A percentile compares a stretch with the other conserved stretches of the same genome.
These are phyloP conservation scores for Argentina silus DNA, from an alignment of 2,797 vertebrate genomes.

Conservation along the genomic window DNA sequence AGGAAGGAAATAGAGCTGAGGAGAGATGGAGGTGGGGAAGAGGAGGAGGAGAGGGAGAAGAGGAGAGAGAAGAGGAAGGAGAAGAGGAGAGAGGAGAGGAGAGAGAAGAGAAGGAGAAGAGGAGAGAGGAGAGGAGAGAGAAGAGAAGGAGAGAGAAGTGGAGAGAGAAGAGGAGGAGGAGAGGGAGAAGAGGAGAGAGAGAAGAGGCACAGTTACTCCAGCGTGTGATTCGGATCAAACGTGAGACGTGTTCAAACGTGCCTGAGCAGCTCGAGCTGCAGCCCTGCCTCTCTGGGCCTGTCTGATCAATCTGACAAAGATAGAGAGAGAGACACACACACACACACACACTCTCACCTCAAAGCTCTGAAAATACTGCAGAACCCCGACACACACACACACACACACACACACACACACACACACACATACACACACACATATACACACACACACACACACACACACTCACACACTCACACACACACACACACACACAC, in stretches of 20 bases:
- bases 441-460: too few species aligned
- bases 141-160: too few species aligned
- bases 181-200: conserved; percentile 8
- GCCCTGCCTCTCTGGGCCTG: conserved; percentile 53
- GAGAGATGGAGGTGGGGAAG: neutral
- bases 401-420: too few species aligned
- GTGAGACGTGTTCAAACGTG: conserved; percentile 43
- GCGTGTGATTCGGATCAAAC: conserved; percentile 24
- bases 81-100: neutral
- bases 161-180: neutral
- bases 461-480: too few species aligned
- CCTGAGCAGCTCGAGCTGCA: conserved; percentile 35
- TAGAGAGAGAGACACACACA: conserved; percentile 23
- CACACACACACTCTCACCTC: neutral
- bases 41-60: neutral
- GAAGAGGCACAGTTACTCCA: conserved; percentile 30
- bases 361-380: neutral
- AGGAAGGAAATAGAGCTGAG: neutral
- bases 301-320: conserved; percentile 75
- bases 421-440: too few species aligned
- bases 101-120: too few species aligned
- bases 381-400: conserved; percentile 30
- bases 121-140: too few species aligned
- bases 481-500: too few species aligned
- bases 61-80: neutral